Evolutionary conservation across 2,113 vertebrate species (phyloP).

Genomic region (Neofelis nebulosa): DNA sequence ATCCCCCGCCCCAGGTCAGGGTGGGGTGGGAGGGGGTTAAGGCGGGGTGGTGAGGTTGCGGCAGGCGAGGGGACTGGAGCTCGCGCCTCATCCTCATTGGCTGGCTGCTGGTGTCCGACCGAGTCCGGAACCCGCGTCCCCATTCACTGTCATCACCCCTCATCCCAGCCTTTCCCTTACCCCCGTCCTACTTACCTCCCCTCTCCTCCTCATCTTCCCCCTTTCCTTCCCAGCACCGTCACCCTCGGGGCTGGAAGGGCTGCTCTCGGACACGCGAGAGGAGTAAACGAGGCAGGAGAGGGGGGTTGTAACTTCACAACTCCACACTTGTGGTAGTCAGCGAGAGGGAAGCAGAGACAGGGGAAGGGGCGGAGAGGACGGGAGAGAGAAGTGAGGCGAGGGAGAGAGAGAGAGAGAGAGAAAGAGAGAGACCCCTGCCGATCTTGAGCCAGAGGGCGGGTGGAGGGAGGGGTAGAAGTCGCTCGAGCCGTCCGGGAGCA

Average conservation of each 20-base stretch:
- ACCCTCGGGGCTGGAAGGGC: constrained; percentile 6
- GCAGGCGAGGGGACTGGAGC: not conserved
- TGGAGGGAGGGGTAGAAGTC: not conserved
- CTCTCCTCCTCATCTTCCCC: not conserved
- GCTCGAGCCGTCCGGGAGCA: constrained; percentile 18
- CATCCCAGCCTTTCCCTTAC: not conserved
- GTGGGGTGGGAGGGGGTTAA: constrained; percentile 49
- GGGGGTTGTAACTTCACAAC: constrained; percentile 87
- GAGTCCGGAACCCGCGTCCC: constrained; percentile 61
- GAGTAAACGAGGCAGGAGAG: constrained; percentile 86
- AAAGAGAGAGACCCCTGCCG: constrained; percentile 42
- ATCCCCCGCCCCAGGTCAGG: constrained; percentile 58
- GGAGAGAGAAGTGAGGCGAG: not conserved
- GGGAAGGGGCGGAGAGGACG: constrained; percentile 17
- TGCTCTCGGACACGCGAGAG: not conserved
- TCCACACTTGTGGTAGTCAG: constrained; percentile 76
- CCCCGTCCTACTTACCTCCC: constrained; percentile 55
- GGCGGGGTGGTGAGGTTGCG: constrained; percentile 71
- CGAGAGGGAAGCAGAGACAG: not conserved
- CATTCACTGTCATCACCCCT: not conserved
- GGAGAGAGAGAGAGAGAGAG: not conserved
- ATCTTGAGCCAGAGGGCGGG: constrained; percentile 30
- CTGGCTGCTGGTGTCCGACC: constrained; percentile 83
- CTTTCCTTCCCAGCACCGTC: not conserved
- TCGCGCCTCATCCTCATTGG: constrained; percentile 71